These are phyloP conservation scores for Saxidomus purpurata DNA, from an alignment of 1,140 invertebrate species.

Conservation along the genomic window DNA sequence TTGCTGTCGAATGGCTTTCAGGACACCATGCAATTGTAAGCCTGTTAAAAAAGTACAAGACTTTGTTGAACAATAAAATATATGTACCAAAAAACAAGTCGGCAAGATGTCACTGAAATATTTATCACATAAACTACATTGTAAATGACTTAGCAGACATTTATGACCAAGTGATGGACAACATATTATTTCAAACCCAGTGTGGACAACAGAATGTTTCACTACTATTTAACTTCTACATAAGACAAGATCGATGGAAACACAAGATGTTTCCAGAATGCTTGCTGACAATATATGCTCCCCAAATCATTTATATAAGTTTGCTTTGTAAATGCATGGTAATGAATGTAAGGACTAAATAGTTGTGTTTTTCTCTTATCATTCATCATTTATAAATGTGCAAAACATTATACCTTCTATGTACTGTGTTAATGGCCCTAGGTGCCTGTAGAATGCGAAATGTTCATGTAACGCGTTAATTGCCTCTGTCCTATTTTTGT, in stretches of 20 bases:
- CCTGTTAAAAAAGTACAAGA: conserved; percentile 23
- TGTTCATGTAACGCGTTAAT: conserved; percentile 35
- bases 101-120: conserved; percentile 6
- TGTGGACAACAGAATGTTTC: conserved; percentile 9
- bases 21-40: conserved; percentile 33
- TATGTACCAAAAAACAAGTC: conserved; percentile 24
- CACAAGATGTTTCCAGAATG: conserved; percentile 5
- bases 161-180: background rate
- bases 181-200: conserved; percentile 23
- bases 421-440: conserved; percentile 28
- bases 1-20: conserved; percentile 20
- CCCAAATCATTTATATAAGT: conserved; percentile 12
- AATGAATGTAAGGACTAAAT: conserved; percentile 11
- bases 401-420: conserved; percentile 43
- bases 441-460: conserved; percentile 42
- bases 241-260: conserved; percentile 11
- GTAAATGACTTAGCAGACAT: conserved; percentile 15
- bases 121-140: conserved; percentile 17
- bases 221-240: conserved; percentile 7
- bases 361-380: conserved; percentile 10
- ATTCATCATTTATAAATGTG: conserved; percentile 18
- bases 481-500: background rate
- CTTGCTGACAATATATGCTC: conserved; percentile 5
- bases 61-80: conserved; percentile 26
- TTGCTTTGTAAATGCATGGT: background rate